Evolutionary conservation across 2,888 invertebrate genomes (phyloP), one percentile per base, ranked within the genome.

Genomic region (Aspidiotus rigidus): DNA sequence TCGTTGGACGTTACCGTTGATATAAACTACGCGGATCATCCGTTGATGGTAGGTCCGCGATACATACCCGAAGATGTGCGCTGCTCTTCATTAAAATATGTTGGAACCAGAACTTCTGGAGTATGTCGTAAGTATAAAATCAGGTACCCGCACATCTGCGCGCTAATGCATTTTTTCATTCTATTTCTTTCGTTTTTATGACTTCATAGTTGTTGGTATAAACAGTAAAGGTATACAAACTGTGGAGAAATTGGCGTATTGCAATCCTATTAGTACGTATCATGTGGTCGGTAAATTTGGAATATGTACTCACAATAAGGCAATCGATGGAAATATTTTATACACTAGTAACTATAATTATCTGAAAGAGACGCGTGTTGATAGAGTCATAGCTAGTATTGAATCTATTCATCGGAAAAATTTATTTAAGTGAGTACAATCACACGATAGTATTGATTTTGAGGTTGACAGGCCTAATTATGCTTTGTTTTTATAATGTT

Each of bases 331-430:
- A 0, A 85, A 81, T 77, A 81, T 89, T 7, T 79, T 88, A 0
- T 87, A 88, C 75, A 84, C 84, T 74, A 81, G 89, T 0, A 85
- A 85, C 0, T 90, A 82, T 77, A 78, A 80, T 63, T 89, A 90
- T 77, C 83, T 97, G 0, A 85, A 81, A 7, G 80, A 84, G 67
- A 81, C 81, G 53, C 83, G 85, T 72, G 78, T 97, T 7, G 92
- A 93, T 74, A 82, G 81, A 71, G 77, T 93, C 16, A 82, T 93
- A 17, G 84, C 90, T 2, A 82, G 88, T 3, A 85, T 92, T 79
- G 93, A 96, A 78, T 86, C 92, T 0, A 84, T 88, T 7, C 92
- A 94, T 79, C 94, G 93, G 77, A 85, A 83, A 73, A 85, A 88
- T 76, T 90, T 93, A 88, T 93, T 86, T 77, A 84, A 89, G 89